Evolutionary conservation across 92 coral and sea anemone species (phyloP), one percentile per base, ranked within the genome.

Genomic region (Porites cylindrica): DNA sequence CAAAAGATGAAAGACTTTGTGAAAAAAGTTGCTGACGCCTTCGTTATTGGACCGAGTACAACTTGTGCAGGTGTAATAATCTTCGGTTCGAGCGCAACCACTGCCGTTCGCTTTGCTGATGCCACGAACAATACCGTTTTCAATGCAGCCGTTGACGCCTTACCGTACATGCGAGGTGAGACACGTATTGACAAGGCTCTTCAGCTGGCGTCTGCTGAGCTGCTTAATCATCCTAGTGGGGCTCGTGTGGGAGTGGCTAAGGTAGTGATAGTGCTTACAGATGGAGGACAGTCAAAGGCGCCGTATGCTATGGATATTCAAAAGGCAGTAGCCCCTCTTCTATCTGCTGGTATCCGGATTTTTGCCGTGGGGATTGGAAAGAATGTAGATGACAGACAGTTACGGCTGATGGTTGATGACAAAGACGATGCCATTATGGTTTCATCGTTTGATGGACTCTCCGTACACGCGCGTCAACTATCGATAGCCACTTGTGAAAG

Each of bases 1-100:
- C 56, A 59, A 6, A 91, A 84, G 67, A 88, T 91, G 66, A 95
- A 95, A 79, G 92, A 82, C n/a, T 95, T 95, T 70, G 85, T 95
- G 18, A 95, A 89, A 89, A 76, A 60, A 50, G 82, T 91, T 53
- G 80, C 93, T 17, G 82, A 85, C 59, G 75, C 80, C 17, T 95
- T 93, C 82, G 86, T 79, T 12, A 78, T 95, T 63, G 86, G 92
- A 13, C 81, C 82, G 23, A 51, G 70, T 7, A 38, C 38, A 72
- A 72, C 94, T 16, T 81, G 84, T 9, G 84, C 88, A 51, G 91
- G 92, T 17, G 77, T 95, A 32, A 86, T 93, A 26, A 78, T 91
- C 51, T 88, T 85, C 83, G 83, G 92, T 66, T 75, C 85, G 71
- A 64, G 38, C 18, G 86, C 94, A 14, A 64, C 83, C 56, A 72